Percentiles rank a stretch among this genome's conserved stretches.
phyloP scores from a whole-genome alignment of 2,888 invertebrate species.

The Yponomeuta sedellus region DNA sequence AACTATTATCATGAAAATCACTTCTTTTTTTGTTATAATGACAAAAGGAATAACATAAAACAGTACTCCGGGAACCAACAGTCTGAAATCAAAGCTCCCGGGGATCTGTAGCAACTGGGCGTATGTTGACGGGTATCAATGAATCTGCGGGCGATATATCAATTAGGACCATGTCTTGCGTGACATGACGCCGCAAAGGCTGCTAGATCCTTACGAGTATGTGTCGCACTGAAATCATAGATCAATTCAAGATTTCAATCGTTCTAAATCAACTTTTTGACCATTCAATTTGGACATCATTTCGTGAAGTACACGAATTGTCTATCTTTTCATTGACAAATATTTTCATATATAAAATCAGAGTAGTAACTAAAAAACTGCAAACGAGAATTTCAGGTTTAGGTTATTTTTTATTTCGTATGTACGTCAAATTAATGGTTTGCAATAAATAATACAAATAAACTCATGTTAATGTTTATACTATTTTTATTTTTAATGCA shows the following conservation, averaged over 20 bases:
- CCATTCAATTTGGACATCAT: background rate
- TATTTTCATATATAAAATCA: too few relatives aligned
- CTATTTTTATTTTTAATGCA: too few relatives aligned
- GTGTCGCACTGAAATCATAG: background rate
- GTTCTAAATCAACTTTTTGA: background rate
- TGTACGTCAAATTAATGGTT: too few relatives aligned
- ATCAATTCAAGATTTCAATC: background rate
- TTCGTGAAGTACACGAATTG: background rate
- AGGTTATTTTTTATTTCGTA: too few relatives aligned
- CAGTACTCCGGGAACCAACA: too few relatives aligned
- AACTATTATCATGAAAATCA: background rate
- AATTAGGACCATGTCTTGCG: conserved; percentile 47
- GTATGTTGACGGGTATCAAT: background rate
- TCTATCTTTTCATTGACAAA: background rate
- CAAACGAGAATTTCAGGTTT: too few relatives aligned
- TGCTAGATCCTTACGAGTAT: background rate
- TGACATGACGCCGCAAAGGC: conserved; percentile 28
- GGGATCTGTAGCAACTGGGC: conserved; percentile 36
- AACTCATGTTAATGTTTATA: too few relatives aligned
- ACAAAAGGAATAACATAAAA: background rate
- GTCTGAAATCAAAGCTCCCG: conserved; percentile 28
- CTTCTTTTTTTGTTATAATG: background rate
- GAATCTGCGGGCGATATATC: conserved; percentile 42
- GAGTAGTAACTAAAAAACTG: too few relatives aligned
- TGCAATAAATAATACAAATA: too few relatives aligned